A percentile compares a stretch with the other conserved stretches of the same genome.
Evolutionary conservation across 2,888 invertebrate species (phyloP).

Genomic region (Apantesis nais): DNA sequence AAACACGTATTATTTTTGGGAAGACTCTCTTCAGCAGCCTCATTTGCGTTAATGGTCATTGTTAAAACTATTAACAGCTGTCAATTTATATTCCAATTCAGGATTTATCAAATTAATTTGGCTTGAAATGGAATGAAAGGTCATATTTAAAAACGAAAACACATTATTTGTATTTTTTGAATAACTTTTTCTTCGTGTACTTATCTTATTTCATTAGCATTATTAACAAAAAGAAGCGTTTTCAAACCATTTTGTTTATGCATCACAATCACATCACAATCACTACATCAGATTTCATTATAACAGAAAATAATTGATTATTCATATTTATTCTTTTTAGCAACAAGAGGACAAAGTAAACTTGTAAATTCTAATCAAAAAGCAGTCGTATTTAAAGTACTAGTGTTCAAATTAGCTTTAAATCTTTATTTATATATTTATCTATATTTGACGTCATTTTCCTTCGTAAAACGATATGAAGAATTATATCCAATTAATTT

Average conservation of each 20-base stretch:
- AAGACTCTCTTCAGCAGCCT: too few relatives aligned
- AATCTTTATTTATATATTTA: too few relatives aligned
- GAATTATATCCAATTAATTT: too few relatives aligned
- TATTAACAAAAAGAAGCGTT: not conserved
- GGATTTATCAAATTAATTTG: too few relatives aligned
- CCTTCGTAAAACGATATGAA: too few relatives aligned
- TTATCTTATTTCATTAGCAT: not conserved
- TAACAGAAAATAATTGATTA: not conserved
- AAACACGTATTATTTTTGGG: too few relatives aligned
- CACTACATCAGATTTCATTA: not conserved
- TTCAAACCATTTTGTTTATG: constrained; percentile 7
- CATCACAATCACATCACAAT: not conserved
- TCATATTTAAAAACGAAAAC: not conserved
- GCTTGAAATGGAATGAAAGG: too few relatives aligned
- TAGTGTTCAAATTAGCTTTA: too few relatives aligned
- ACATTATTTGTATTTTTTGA: not conserved
- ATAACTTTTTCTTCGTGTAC: not conserved
- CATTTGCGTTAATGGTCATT: too few relatives aligned
- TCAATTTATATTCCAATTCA: not conserved
- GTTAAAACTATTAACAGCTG: not conserved
- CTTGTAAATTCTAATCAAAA: too few relatives aligned
- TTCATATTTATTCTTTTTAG: not conserved
- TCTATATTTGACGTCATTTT: too few relatives aligned
- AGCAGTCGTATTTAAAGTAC: too few relatives aligned
- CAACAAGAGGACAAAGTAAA: not conserved